These are phyloP conservation scores for Xanthia togata DNA, from an alignment of 2,888 invertebrate genomes.

Conservation along the genomic window DNA sequence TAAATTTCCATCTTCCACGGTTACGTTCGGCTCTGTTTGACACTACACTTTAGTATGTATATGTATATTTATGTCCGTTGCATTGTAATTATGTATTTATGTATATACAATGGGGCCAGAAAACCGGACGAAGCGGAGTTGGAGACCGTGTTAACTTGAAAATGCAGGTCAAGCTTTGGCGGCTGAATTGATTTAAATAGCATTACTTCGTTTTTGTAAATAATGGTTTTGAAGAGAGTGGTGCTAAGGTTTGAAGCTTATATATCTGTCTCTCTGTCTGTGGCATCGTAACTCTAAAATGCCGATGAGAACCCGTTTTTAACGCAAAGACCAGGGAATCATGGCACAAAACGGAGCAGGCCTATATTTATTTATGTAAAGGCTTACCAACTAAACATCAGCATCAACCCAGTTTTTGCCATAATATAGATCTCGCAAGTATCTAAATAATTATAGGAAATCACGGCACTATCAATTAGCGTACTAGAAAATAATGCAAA, in stretches of 20 bases:
- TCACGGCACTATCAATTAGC: too few species aligned
- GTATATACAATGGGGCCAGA: constrained; percentile 58
- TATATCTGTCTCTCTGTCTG: background rate
- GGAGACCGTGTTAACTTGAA: constrained; percentile 54
- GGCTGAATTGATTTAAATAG: constrained; percentile 51
- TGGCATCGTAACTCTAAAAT: background rate
- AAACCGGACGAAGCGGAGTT: constrained; percentile 46
- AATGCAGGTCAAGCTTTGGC: constrained; percentile 59
- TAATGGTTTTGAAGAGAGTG: background rate
- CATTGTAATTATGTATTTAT: constrained; percentile 65
- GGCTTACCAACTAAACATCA: too few species aligned
- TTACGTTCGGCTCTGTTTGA: constrained; percentile 83
- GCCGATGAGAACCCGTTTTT: background rate
- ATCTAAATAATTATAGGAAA: too few species aligned
- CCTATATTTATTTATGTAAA: too few species aligned
- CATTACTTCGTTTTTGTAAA: constrained; percentile 32
- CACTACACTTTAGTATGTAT: constrained; percentile 70
- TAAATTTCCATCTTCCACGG: constrained; percentile 76
- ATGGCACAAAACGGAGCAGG: background rate
- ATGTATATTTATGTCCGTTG: constrained; percentile 60
- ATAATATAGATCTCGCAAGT: too few species aligned
- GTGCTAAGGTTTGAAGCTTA: background rate
- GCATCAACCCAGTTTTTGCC: too few species aligned
- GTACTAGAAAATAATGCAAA: too few species aligned
- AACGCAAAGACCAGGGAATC: background rate